Base-by-base conservation (phyloP, 2,888 invertebrate genomes). In the Vannuccia rotundouncinata region DNA sequence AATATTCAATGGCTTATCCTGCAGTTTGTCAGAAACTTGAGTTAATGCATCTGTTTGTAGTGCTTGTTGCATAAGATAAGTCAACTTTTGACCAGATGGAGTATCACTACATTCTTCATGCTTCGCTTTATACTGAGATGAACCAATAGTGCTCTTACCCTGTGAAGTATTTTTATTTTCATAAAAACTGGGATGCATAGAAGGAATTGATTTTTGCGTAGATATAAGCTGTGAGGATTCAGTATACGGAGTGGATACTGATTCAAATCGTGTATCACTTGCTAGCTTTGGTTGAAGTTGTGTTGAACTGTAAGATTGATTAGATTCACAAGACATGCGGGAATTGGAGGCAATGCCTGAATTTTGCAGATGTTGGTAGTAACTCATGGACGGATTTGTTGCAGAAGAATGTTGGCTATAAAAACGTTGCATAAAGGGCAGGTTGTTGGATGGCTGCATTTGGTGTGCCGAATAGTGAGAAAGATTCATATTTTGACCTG, bases 11-110 rank as follows among this genome's bases (percentile, higher is more conserved):
- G 45, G 17, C 45, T 5, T 13, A 45, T 45, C 45, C 45, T 45
- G 45, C 45, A 45, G 45, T 45, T 45, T 45, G 2, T 66, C 66
- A 5, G 22, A 22, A 66, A 5, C 25, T 5, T 17, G 2, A 66
- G 5, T 66, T 22, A 66, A 66, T 22, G 10, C 10, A 22, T 66
- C 66, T 22, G 66, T 2, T 22, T 66, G 66, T 27, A 66, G 13
- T 13, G 66, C 66, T 66, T 66, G 66, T 22, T 66, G 66, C 66
- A 66, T 66, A 66, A 66, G 66, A 22, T 13, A 66, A 66, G 66
- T 66, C 5, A 66, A 22, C 25, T 66, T 66, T 22, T 66, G 66
- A 66, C 66, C 66, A 66, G 66, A 66, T 22, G 66, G 66, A 66
- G 66, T 66, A 22, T 22, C 22, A 66, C 66, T 66, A 66, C 66